Percentiles rank a stretch among this genome's conserved stretches.
These are phyloP conservation scores for Nanorana parkeri DNA, from an alignment of 2,113 vertebrate genomes.

Conservation along the genomic window DNA sequence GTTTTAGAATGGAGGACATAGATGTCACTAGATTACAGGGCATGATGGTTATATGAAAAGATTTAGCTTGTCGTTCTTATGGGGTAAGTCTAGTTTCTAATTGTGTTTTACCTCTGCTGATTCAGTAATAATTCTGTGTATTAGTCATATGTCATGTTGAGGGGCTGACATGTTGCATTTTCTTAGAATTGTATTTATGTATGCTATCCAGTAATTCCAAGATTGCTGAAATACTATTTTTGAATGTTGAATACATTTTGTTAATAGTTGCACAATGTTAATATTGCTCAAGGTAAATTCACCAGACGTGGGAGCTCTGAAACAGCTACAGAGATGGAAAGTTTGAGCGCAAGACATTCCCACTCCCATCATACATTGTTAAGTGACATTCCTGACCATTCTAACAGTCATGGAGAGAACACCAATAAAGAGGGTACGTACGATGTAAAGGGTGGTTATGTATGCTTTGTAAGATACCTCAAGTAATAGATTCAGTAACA, in stretches of 20 bases:
- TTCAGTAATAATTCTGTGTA: no score
- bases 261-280: not conserved
- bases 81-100: no score
- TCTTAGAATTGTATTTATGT: no score
- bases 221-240: no score
- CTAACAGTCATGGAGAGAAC: slow-evolving; percentile 95
- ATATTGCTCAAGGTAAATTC: slow-evolving; percentile 81
- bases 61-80: no score
- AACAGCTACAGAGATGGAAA: slow-evolving; percentile 90
- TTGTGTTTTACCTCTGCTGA: no score
- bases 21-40: no score
- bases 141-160: not conserved
- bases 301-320: slow-evolving; percentile 93
- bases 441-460: not conserved
- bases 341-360: slow-evolving; percentile 87
- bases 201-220: no score
- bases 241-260: not conserved
- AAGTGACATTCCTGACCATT: slow-evolving; percentile 89
- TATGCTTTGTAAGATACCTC: not conserved
- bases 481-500: not conserved
- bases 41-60: no score
- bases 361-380: slow-evolving; percentile 94
- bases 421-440: slow-evolving; percentile 85
- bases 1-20: no score
- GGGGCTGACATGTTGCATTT: not conserved